phyloP scores from a whole-genome alignment of 2,797 vertebrate species.

The Anguilla pacifica region DNA sequence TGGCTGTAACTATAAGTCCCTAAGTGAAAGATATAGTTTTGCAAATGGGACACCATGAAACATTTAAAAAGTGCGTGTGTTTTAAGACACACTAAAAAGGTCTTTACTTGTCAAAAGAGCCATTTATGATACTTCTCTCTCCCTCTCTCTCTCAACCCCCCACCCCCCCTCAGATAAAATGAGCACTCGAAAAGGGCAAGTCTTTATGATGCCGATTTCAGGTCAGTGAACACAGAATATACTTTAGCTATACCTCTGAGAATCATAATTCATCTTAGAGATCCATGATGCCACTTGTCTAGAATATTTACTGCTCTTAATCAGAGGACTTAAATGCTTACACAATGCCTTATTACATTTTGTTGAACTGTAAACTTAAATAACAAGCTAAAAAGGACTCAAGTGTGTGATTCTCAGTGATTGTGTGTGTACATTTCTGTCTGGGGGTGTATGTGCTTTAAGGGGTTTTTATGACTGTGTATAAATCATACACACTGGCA shows the following conservation, averaged over 20 bases:
- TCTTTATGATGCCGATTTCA: slow-evolving; percentile 27
- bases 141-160: background rate
- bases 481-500: slow-evolving; percentile 3
- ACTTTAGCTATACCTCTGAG: slow-evolving; percentile 39
- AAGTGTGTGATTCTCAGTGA: background rate
- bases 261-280: slow-evolving; percentile 41
- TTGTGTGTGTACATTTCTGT: background rate
- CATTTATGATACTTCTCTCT: background rate
- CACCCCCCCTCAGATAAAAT: background rate
- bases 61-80: slow-evolving; percentile 33
- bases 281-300: slow-evolving; percentile 19
- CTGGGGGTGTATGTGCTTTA: background rate
- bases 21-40: slow-evolving; percentile 38
- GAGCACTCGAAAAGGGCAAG: background rate
- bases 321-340: background rate
- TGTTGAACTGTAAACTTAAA: background rate
- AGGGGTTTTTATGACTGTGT: background rate
- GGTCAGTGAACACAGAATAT: slow-evolving; percentile 41
- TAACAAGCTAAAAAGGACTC: background rate
- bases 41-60: slow-evolving; percentile 34
- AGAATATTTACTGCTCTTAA: slow-evolving; percentile 24
- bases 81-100: slow-evolving; percentile 18
- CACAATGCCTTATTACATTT: background rate
- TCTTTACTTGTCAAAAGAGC: slow-evolving; percentile 16
- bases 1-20: slow-evolving; percentile 21